Percentiles rank a stretch among this genome's conserved stretches.
Evolutionary conservation across 2,888 invertebrate genomes (phyloP).

Genomic region (Habrosyne pyritoides): DNA sequence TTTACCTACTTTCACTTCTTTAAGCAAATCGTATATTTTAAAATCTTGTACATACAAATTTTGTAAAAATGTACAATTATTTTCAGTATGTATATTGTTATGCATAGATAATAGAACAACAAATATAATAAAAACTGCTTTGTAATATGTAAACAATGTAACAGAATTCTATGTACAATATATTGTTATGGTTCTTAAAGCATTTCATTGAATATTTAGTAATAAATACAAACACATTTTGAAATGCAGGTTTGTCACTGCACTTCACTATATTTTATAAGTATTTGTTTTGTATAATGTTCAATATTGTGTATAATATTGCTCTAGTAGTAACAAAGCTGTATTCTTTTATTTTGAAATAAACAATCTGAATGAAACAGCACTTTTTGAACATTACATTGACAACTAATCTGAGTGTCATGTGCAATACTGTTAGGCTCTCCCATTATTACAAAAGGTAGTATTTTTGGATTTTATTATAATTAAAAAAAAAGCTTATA

Average conservation of each 20-base stretch:
- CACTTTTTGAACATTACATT: too few species aligned
- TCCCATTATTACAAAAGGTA: too few species aligned
- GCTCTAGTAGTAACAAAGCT: background rate
- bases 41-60: background rate
- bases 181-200: background rate
- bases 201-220: background rate
- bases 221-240: background rate
- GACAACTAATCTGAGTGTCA: too few species aligned
- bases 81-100: background rate
- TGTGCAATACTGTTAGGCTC: too few species aligned
- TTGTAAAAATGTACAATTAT: background rate
- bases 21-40: background rate
- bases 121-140: background rate
- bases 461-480: background rate
- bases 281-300: background rate
- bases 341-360: background rate
- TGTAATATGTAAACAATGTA: conserved; percentile 1
- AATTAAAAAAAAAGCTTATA: too few species aligned
- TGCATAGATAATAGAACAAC: background rate
- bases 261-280: background rate
- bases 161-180: background rate
- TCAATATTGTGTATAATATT: background rate
- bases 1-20: background rate
- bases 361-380: background rate
- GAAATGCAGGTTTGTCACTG: background rate